A percentile compares a stretch with the other conserved stretches of the same genome.
Conservation (phyloP, 2,113 vertebrate species). For the Oryzias curvinotus region DNA sequence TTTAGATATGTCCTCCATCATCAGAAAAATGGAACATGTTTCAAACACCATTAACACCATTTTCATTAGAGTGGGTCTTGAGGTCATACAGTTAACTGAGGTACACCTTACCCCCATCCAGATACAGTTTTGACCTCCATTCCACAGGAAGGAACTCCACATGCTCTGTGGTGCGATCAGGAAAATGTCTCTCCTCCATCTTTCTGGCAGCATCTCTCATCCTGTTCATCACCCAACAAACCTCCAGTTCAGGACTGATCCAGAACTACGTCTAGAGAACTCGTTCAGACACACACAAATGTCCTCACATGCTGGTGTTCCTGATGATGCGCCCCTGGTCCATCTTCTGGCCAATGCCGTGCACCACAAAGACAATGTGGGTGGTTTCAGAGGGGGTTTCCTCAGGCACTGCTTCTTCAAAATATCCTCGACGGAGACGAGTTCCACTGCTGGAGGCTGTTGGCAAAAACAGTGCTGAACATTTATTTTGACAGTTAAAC, state of each 20-base stretch:
- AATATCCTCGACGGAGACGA: slow-evolving; percentile 91
- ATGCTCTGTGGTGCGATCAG: slow-evolving; percentile 84
- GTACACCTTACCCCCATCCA: slow-evolving; percentile 87
- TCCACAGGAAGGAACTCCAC: slow-evolving; percentile 97
- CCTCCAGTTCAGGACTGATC: neutral
- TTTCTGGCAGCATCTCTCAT: slow-evolving; percentile 95
- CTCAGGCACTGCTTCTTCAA: slow-evolving; percentile 92
- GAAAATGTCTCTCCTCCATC: slow-evolving; percentile 95
- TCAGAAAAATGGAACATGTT: no score
- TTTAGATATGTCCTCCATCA: no score
- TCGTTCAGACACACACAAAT: neutral
- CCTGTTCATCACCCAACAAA: slow-evolving; percentile 68
- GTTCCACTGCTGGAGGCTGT: slow-evolving; percentile 94
- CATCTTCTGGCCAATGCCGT: slow-evolving; percentile 98
- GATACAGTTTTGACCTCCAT: slow-evolving; percentile 92
- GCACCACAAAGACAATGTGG: slow-evolving; percentile 95
- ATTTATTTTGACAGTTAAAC: no score
- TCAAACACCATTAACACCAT: no score
- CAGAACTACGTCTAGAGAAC: neutral
- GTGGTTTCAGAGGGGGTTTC: slow-evolving; percentile 92
- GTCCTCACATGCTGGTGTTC: slow-evolving; percentile 92
- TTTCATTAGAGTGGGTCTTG: no score
- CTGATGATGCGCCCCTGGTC: slow-evolving; percentile 97
- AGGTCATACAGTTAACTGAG: no score
- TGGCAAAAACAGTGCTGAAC: slow-evolving; percentile 6